phyloP scores from a whole-genome alignment of 2,888 invertebrate species.

The Drosophila tanythrix region DNA sequence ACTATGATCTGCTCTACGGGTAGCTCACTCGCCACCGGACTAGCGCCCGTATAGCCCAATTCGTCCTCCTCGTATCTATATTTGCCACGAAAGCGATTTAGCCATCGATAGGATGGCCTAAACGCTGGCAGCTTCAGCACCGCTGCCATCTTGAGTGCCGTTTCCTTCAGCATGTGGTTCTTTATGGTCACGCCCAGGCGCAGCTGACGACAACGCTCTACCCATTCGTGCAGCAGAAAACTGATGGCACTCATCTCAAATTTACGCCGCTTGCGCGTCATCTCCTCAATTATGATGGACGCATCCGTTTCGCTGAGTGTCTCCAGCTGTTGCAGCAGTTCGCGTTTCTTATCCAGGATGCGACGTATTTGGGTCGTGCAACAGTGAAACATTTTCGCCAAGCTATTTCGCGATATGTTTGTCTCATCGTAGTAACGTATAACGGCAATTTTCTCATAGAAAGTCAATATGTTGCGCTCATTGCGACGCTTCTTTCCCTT shows the following conservation, averaged over 20 bases:
- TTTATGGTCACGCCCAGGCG: slow-evolving; percentile 74
- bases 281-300: slow-evolving; percentile 82
- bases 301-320: slow-evolving; percentile 82
- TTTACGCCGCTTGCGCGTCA: slow-evolving; percentile 83
- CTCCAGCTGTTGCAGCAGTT: slow-evolving; percentile 79
- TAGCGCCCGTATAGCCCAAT: slow-evolving; percentile 67
- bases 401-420: slow-evolving; percentile 82
- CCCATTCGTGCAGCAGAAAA: slow-evolving; percentile 83
- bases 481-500: slow-evolving; percentile 76
- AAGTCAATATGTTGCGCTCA: slow-evolving; percentile 82
- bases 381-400: slow-evolving; percentile 84
- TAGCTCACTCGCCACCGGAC: slow-evolving; percentile 59
- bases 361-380: slow-evolving; percentile 84
- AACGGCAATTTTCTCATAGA: slow-evolving; percentile 84
- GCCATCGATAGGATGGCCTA: slow-evolving; percentile 81
- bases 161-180: slow-evolving; percentile 80
- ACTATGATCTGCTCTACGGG: slow-evolving; percentile 83
- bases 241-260: slow-evolving; percentile 84
- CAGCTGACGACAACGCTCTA: slow-evolving; percentile 81
- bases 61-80: slow-evolving; percentile 82
- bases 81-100: slow-evolving; percentile 82
- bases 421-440: slow-evolving; percentile 83
- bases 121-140: slow-evolving; percentile 81
- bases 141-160: slow-evolving; percentile 81
- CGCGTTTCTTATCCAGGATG: slow-evolving; percentile 81